phyloP scores from a whole-genome alignment of 2,797 vertebrate genomes.

The Hephaestus fuliginosus region DNA sequence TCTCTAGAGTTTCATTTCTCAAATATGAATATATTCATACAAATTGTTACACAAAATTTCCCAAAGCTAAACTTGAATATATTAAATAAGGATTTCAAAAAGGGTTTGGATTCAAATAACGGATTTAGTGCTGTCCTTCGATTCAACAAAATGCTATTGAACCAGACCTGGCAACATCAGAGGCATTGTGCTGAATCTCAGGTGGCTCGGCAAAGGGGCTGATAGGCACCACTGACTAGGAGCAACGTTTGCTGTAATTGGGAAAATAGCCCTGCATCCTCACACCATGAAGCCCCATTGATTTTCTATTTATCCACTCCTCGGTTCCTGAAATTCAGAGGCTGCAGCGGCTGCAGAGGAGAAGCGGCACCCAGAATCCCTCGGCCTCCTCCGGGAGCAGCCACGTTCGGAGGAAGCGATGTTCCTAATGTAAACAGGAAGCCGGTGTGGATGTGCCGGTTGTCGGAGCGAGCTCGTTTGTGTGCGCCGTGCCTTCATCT shows the following conservation, averaged over 20 bases:
- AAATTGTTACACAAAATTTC: background rate
- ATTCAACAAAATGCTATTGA: background rate
- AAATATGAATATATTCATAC: background rate
- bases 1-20: background rate
- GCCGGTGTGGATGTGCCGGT: conserved; percentile 31
- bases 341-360: conserved; percentile 29
- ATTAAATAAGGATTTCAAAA: background rate
- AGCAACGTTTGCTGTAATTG: conserved; percentile 70
- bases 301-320: conserved; percentile 72
- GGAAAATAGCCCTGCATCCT: conserved; percentile 64
- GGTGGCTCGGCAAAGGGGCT: conserved; percentile 38
- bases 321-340: conserved; percentile 56
- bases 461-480: conserved; percentile 21
- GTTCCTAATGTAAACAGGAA: conserved; percentile 32
- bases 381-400: conserved; percentile 57
- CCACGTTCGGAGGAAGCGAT: conserved; percentile 44
- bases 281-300: conserved; percentile 59
- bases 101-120: background rate
- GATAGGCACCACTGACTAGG: conserved; percentile 36
- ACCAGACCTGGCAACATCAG: conserved; percentile 32
- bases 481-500: conserved; percentile 42
- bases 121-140: background rate
- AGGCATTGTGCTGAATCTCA: conserved; percentile 45
- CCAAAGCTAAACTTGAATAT: background rate
- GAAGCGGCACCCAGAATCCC: conserved; percentile 49